Evolutionary conservation across 2,888 invertebrate genomes (phyloP).

Genomic region (Limnephilus lunatus): DNA sequence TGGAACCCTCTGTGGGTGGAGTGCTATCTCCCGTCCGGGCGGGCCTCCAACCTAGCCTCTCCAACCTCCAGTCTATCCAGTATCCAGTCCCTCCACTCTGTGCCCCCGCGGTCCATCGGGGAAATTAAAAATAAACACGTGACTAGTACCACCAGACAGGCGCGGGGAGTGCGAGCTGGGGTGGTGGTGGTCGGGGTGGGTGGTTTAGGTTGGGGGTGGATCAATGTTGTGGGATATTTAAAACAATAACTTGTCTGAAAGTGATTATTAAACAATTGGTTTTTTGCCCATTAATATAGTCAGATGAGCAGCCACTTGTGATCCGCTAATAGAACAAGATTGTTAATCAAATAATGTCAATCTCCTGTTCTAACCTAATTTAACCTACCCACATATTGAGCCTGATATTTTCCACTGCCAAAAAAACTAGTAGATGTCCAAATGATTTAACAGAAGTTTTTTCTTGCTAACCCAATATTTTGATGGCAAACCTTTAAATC

Average conservation of each 20-base stretch:
- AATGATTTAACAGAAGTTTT: too few relatives aligned
- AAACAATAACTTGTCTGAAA: neutral
- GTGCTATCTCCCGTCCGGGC: slow-evolving; percentile 35
- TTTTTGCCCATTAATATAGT: too few relatives aligned
- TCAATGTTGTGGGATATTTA: neutral
- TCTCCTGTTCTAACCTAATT: too few relatives aligned
- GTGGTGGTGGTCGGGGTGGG: neutral
- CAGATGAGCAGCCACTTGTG: too few relatives aligned
- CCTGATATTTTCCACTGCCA: too few relatives aligned
- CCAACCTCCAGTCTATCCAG: neutral
- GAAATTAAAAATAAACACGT: slow-evolving; percentile 65
- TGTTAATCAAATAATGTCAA: too few relatives aligned
- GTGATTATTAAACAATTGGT: neutral
- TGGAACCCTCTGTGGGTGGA: slow-evolving; percentile 18
- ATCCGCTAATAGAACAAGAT: too few relatives aligned
- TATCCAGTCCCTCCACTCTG: neutral
- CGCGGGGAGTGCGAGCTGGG: neutral
- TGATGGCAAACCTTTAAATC: too few relatives aligned
- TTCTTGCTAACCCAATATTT: too few relatives aligned
- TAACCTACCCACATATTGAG: too few relatives aligned
- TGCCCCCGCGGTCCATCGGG: slow-evolving; percentile 59
- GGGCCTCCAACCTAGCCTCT: neutral
- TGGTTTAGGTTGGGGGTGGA: neutral
- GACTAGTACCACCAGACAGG: slow-evolving; percentile 21
- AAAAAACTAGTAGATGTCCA: too few relatives aligned